phyloP scores from a whole-genome alignment of 2,888 invertebrate species.

The Lasioglossum leucozonium region DNA sequence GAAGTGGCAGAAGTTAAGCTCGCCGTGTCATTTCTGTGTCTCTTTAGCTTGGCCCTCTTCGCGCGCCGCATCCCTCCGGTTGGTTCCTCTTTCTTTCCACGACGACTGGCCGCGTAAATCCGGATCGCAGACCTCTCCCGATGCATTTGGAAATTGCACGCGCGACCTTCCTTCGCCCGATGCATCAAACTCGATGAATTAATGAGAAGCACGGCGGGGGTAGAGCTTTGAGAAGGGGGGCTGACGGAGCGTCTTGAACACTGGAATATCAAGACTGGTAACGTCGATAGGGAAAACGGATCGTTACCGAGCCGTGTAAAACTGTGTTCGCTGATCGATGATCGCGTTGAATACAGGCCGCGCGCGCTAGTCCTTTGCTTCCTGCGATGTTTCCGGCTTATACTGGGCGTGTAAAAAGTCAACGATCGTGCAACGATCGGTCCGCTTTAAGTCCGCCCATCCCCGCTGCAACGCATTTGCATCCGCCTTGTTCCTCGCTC shows the following conservation, averaged over 20 bases:
- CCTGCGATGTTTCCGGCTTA: neutral
- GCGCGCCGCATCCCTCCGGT: slow-evolving; percentile 35
- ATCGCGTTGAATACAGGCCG: neutral
- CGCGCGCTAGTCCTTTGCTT: neutral
- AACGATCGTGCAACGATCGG: neutral
- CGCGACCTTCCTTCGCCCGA: slow-evolving; percentile 54
- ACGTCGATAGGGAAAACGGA: neutral
- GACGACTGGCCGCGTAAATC: slow-evolving; percentile 26
- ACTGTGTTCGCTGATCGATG: neutral
- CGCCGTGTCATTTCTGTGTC: slow-evolving; percentile 81
- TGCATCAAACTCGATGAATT: slow-evolving; percentile 62
- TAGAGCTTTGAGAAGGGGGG: rapidly evolving
- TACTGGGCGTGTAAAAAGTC: neutral
- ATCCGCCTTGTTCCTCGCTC: slow-evolving; percentile 14
- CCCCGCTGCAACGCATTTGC: slow-evolving; percentile 1
- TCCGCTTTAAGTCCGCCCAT: slow-evolving; percentile 20
- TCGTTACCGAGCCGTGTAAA: neutral
- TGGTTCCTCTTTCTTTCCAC: slow-evolving; percentile 42
- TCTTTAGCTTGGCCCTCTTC: slow-evolving; percentile 71
- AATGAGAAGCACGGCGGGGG: slow-evolving; percentile 18
- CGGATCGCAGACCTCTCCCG: slow-evolving; percentile 29
- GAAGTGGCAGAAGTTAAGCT: slow-evolving; percentile 80
- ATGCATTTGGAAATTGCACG: slow-evolving; percentile 67
- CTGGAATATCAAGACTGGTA: neutral
- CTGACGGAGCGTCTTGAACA: neutral